Percentiles rank a stretch among this genome's conserved stretches.
Evolutionary conservation across 37 sponge, comb jelly and placozoan species (phyloP).

Genomic region (Crambe crambe): DNA sequence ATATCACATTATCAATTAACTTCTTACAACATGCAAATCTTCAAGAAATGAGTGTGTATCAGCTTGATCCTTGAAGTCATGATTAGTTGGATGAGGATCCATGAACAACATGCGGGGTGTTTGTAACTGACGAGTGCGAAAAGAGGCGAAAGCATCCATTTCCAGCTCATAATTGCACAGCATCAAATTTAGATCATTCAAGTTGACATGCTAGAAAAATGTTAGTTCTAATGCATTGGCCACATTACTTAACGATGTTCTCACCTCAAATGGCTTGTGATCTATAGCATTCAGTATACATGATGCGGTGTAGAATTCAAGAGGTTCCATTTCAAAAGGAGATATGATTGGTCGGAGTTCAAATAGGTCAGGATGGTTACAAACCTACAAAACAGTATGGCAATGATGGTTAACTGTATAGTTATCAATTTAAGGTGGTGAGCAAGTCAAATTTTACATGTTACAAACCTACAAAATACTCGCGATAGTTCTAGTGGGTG

Average conservation of each 20-base stretch:
- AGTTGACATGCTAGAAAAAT: conserved; percentile 47
- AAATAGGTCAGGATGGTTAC: conserved; percentile 99
- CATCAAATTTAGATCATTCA: conserved; percentile 72
- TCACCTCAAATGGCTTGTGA: conserved; percentile 71
- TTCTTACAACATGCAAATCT: conserved; percentile 37
- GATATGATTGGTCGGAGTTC: conserved; percentile 89
- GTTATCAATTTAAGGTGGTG: not conserved
- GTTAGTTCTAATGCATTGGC: not conserved
- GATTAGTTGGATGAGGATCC: conserved; percentile 26
- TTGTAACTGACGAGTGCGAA: conserved; percentile 76
- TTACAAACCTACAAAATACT: no score
- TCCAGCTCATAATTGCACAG: conserved; percentile 73
- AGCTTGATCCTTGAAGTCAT: not conserved
- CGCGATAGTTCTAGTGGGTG: no score
- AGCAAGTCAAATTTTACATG: not conserved
- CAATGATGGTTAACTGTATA: not conserved
- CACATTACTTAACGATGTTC: not conserved
- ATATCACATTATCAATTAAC: not conserved
- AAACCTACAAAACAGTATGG: conserved; percentile 66
- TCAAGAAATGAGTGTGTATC: not conserved
- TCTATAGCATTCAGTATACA: conserved; percentile 47
- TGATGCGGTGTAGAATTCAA: conserved; percentile 79
- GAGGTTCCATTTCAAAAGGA: conserved; percentile 66
- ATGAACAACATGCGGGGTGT: conserved; percentile 54
- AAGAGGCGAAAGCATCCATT: conserved; percentile 75